Evolutionary conservation across 2,113 vertebrate species (phyloP), one percentile per base, ranked within the genome.

Genomic region (Cynopterus brachyotis): DNA sequence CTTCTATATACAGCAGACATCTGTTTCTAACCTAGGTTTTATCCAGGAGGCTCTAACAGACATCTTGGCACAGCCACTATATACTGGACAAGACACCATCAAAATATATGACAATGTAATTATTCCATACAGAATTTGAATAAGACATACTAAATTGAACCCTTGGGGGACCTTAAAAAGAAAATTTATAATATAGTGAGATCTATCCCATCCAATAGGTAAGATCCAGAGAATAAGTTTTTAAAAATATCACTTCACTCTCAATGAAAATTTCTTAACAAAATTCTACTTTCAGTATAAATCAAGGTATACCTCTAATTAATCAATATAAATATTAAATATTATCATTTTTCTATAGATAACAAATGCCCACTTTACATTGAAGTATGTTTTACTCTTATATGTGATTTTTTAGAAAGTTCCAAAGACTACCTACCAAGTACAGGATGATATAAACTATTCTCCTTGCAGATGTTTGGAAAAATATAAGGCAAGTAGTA

Each of bases 401-500:
- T 0, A 1, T 60, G 6, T 75, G 1, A n/a, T 47, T 24, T 79
- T 86, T 92, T 66, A 90, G 80, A 91, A 97, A 96, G 96, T 76
- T 96, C 57, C 35, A 83, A 89, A 95, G 86, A 96, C 64, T 64
- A 98, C 99, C 98, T 98, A 99, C 99, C 99, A 97, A 99, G 98
- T 98, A 99, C 98, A 96, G 99, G 99, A 95, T 98, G 99, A 98
- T 99, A 99, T 90, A 99, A 99, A 98, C 99, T 99, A 96, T 99
- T 99, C 97, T 99, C 99, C 98, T 99, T 99, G 98, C 99, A 99
- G 96, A 99, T 99, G 98, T 99, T 99, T 96, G 99, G 99, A 89
- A 99, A 99, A 98, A 99, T 99, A 98, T 99, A 99, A 98, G 99
- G 99, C 98, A 99, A 99, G 97, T 99, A 99, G 98, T 99, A 99